These are phyloP conservation scores for Glaucidium brasilianum DNA, from an alignment of 2,113 vertebrate species.

Conservation along the genomic window DNA sequence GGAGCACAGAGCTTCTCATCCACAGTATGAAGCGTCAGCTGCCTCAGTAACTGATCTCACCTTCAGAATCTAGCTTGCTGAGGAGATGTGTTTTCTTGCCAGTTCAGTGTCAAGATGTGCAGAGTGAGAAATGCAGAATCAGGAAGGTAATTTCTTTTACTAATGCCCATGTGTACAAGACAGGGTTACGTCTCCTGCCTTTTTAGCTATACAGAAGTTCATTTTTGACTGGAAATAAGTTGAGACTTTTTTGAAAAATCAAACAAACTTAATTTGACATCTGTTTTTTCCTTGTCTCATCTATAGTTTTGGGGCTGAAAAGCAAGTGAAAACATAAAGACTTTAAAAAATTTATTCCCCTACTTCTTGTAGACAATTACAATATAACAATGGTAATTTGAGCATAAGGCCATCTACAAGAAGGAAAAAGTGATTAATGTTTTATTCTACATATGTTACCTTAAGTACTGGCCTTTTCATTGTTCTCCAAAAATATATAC, in stretches of 20 bases:
- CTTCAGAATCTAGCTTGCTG: neutral
- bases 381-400: neutral
- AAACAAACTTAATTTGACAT: neutral
- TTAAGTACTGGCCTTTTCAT: neutral
- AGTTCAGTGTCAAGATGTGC: neutral
- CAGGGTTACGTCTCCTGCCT: neutral
- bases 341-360: neutral
- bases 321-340: neutral
- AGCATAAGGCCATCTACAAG: neutral
- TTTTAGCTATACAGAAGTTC: neutral
- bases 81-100: neutral
- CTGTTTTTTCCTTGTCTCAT: neutral
- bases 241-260: rapidly evolving
- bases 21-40: rapidly evolving
- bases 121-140: neutral
- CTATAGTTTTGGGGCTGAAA: neutral
- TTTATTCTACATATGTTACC: neutral
- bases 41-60: neutral
- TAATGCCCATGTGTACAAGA: neutral
- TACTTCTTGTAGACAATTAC: neutral
- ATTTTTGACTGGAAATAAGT: neutral
- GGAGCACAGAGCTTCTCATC: neutral
- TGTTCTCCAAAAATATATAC: neutral
- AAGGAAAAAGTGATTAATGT: neutral
- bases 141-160: neutral